Conservation (phyloP, 2,797 vertebrate species). For the Schizopygopsis pylzovi region DNA sequence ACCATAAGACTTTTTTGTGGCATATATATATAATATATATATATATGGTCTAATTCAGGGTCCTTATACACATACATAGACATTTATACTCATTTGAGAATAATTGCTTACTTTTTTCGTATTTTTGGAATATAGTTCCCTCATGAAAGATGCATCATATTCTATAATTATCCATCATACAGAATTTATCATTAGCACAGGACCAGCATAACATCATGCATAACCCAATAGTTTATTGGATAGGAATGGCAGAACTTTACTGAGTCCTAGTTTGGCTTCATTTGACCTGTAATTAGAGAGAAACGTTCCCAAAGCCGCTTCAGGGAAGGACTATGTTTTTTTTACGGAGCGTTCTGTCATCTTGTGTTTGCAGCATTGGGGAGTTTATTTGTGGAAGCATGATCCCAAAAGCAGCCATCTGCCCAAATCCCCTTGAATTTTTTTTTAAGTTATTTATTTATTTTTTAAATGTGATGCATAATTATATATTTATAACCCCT, state of each 20-base stretch:
- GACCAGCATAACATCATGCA: slow-evolving; percentile 10
- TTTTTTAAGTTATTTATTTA: slow-evolving; percentile 46
- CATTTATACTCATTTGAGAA: neutral
- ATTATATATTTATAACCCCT: slow-evolving; percentile 66
- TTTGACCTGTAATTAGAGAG: slow-evolving; percentile 57
- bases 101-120: slow-evolving; percentile 27
- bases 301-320: slow-evolving; percentile 46
- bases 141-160: slow-evolving; percentile 17
- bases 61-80: neutral
- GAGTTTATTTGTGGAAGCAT: slow-evolving; percentile 57
- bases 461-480: slow-evolving; percentile 56
- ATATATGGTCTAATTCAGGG: neutral
- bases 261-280: slow-evolving; percentile 31
- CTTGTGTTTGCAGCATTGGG: slow-evolving; percentile 27
- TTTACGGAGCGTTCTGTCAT: slow-evolving; percentile 33
- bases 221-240: slow-evolving; percentile 17
- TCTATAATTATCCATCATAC: slow-evolving; percentile 28
- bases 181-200: slow-evolving; percentile 29
- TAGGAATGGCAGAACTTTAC: slow-evolving; percentile 2
- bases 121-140: slow-evolving; percentile 13
- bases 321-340: slow-evolving; percentile 40
- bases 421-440: slow-evolving; percentile 61
- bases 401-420: slow-evolving; percentile 59
- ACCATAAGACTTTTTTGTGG: neutral
- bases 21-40: neutral